Conservation (phyloP, 1,140 invertebrate species). For the Camponotus vicinus region DNA sequence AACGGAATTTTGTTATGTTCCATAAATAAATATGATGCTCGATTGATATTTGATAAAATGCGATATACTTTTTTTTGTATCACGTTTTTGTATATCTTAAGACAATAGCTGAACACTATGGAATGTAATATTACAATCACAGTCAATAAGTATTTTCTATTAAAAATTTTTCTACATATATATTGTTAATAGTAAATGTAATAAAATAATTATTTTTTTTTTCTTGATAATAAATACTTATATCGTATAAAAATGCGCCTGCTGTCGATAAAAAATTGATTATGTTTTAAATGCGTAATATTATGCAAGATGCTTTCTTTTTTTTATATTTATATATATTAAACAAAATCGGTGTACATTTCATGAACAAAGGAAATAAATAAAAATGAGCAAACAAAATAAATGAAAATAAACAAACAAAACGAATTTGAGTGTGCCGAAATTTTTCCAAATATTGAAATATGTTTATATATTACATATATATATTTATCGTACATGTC, state of each 20-base stretch:
- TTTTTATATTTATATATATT: constrained; percentile 18
- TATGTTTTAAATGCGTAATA: neutral
- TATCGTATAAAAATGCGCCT: neutral
- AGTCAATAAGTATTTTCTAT: constrained; percentile 2
- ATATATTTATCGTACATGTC: no score
- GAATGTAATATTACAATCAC: constrained; percentile 3
- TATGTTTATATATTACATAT: neutral
- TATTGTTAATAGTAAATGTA: neutral
- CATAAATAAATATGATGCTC: constrained; percentile 13
- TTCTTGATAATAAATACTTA: neutral
- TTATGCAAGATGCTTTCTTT: neutral
- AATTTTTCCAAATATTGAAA: constrained; percentile 14
- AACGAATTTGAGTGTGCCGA: neutral
- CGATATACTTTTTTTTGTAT: neutral
- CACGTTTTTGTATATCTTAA: no score
- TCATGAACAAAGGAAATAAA: neutral
- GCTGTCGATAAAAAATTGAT: constrained; percentile 1
- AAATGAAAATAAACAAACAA: neutral
- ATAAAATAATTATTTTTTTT: neutral
- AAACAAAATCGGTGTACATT: neutral
- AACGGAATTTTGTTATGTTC: neutral
- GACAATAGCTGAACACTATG: neutral
- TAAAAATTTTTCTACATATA: neutral
- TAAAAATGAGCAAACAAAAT: neutral
- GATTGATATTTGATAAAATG: constrained; percentile 21